A percentile compares a stretch with the other conserved stretches of the same genome.
These are phyloP conservation scores for Coelinius sp. DNA, from an alignment of 2,888 invertebrate genomes.

Conservation along the genomic window DNA sequence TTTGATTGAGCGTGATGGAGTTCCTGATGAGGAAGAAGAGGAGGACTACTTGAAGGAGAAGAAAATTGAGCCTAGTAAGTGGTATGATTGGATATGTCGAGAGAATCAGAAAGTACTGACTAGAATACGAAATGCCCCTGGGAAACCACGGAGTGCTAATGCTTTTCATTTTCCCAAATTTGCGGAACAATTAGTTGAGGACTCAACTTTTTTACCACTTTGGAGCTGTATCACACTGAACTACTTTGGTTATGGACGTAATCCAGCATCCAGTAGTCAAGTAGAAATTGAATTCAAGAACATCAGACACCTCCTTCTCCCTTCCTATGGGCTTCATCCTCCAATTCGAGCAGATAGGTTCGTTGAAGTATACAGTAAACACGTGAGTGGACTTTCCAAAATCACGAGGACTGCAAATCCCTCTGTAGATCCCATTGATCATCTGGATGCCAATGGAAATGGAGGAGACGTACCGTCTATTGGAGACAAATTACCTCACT, in stretches of 20 bases:
- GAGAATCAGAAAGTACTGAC: constrained; percentile 3
- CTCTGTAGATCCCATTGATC: too few relatives aligned
- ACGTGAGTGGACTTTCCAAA: not conserved
- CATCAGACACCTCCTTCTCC: not conserved
- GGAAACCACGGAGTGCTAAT: constrained; percentile 23
- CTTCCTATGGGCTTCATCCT: not conserved
- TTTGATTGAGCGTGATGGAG: too few relatives aligned
- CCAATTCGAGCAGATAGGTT: not conserved
- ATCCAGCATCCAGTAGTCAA: not conserved
- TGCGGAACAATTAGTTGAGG: not conserved
- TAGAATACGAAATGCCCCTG: constrained; percentile 4
- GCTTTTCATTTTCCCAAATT: constrained; percentile 27
- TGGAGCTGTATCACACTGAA: not conserved
- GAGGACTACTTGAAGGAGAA: not conserved
- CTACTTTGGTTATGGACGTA: not conserved
- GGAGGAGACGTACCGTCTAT: too few relatives aligned
- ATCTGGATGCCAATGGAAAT: too few relatives aligned
- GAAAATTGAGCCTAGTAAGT: constrained; percentile 27
- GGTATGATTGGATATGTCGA: constrained; percentile 27
- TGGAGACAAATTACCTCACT: too few relatives aligned
- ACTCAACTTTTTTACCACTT: not conserved
- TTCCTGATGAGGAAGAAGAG: not conserved
- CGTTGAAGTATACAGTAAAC: not conserved
- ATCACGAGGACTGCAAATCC: not conserved
- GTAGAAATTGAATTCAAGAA: not conserved